Conservation (phyloP, 1,140 invertebrate species). For the Atopsyche davidsoni region DNA sequence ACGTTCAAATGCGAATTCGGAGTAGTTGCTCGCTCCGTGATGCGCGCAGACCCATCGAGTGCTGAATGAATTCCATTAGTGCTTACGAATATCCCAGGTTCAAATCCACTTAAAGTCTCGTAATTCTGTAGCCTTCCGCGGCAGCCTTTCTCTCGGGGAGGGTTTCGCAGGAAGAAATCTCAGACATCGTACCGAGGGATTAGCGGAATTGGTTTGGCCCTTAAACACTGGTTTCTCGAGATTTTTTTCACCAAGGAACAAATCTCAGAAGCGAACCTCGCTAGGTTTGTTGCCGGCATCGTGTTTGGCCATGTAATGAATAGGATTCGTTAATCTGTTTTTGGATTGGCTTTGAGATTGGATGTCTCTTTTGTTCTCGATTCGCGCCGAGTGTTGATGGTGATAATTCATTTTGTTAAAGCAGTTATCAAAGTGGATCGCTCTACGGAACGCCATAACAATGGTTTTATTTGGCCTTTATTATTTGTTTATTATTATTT, state of each 20-base stretch:
- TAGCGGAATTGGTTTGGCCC: constrained; percentile 23
- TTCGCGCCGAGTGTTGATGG: no score
- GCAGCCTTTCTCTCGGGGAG: constrained; percentile 14
- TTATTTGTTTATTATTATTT: no score
- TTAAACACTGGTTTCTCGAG: constrained; percentile 1
- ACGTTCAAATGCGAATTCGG: neutral
- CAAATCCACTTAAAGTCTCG: constrained; percentile 30
- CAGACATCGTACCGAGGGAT: constrained; percentile 15
- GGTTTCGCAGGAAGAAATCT: constrained; percentile 18
- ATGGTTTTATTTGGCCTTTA: no score
- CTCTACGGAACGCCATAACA: no score
- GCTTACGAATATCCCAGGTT: constrained; percentile 5
- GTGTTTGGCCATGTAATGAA: no score
- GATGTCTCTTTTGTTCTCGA: no score
- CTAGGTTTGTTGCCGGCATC: no score
- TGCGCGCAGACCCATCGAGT: constrained; percentile 5
- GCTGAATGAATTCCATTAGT: constrained; percentile 29
- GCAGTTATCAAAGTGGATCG: no score
- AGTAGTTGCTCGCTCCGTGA: neutral
- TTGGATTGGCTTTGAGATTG: no score
- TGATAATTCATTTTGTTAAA: no score
- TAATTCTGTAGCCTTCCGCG: constrained; percentile 25
- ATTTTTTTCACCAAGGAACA: constrained; percentile 4
- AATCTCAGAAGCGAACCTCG: neutral
- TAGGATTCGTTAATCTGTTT: no score